Evolutionary conservation across 2,113 vertebrate species (phyloP), one percentile per base, ranked within the genome.

Genomic region (Albula glossodonta): DNA sequence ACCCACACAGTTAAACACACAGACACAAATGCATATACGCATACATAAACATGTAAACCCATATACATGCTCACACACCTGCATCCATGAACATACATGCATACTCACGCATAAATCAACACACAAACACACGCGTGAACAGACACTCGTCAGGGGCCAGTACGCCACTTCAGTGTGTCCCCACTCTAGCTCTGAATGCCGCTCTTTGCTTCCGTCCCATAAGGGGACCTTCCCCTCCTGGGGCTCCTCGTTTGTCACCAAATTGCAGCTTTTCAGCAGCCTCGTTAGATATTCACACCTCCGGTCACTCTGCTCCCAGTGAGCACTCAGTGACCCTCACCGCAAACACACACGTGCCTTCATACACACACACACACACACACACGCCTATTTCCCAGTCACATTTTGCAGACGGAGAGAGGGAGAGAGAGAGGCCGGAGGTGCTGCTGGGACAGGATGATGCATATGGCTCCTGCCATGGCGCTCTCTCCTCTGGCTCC

Each of bases 271-370:
- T 6, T 52, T 81, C 80, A 51, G 50, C 49, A 8, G 25, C 51
- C 51, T 81, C 11, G 41, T 81, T 81, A 81, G 17, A 48, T 52
- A 52, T 81, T 52, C 80, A 52, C 80, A 81, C 80, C 80, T 81
- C 80, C 51, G 22, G 80, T 10, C 22, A 41, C 31, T 31, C 25
- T 13, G 7, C 78, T 50, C 78, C 13, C 53, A 41, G 31, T 41
- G 31, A 41, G 31, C 74, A 48, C 41, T 15, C 22, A 25, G 22
- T 5, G 22, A 31, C 22, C 22, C 70, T 4, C 70, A 25, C 70
- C 74, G 11, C n/a, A 78, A 3, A 22, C 17, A 9, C 70, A 74
- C 70, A 31, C 70, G 25, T n/a, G 9, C n/a, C n/a, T n/a, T 25
- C n/a, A 74, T n/a, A 74, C 60, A 66, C 60, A 22, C 60, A 66